phyloP scores from a whole-genome alignment of 2,113 vertebrate species.

The Mirza zaza region DNA sequence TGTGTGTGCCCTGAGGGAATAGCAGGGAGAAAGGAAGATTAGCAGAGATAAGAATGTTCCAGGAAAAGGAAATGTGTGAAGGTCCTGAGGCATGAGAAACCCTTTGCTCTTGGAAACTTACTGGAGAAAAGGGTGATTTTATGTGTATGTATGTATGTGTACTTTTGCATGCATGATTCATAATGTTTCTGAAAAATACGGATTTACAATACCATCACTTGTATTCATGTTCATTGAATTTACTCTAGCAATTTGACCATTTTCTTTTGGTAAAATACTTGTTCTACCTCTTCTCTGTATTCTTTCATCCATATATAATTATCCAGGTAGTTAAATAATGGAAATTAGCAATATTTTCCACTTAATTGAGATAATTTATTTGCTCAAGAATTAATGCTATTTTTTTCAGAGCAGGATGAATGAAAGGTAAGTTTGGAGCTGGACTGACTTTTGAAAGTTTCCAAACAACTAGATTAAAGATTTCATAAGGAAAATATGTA shows the following conservation, averaged over 20 bases:
- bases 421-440: constrained; percentile 17
- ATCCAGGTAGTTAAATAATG: constrained; percentile 15
- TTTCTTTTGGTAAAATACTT: neutral
- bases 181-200: constrained; percentile 60
- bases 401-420: neutral
- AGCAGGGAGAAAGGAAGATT: neutral
- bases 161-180: neutral
- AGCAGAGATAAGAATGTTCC: neutral
- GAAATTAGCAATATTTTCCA: constrained; percentile 31
- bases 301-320: neutral
- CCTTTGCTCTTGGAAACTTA: neutral
- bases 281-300: neutral
- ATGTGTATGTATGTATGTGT: neutral
- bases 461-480: neutral
- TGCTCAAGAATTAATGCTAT: constrained; percentile 18
- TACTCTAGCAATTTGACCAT: neutral
- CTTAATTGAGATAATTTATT: neutral
- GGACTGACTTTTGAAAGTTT: neutral
- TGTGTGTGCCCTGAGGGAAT: neutral
- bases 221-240: constrained; percentile 66
- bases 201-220: constrained; percentile 70
- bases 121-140: neutral
- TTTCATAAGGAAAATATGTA: neutral
- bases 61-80: neutral
- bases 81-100: neutral